Evolutionary conservation across 1,140 invertebrate genomes (phyloP).

Genomic region (Radopholus similis): DNA sequence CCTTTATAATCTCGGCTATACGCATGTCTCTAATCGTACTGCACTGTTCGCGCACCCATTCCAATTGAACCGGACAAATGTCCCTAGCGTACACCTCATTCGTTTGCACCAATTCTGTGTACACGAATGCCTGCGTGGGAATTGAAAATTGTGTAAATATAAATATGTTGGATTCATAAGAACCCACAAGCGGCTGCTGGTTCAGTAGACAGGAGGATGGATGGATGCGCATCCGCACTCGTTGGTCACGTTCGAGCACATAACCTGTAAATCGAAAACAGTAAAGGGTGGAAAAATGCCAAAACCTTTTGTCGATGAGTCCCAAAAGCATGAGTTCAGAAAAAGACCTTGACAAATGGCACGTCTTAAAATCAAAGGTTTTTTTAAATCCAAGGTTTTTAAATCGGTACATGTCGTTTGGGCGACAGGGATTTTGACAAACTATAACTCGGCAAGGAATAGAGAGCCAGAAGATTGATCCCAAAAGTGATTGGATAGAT

Average conservation of each 20-base stretch:
- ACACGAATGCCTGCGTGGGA: constrained; percentile 75
- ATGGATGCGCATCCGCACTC: constrained; percentile 74
- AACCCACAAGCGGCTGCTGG: background rate
- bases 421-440: too few relatives aligned
- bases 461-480: too few relatives aligned
- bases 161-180: background rate
- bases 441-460: too few relatives aligned
- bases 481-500: too few relatives aligned
- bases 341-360: constrained; percentile 78
- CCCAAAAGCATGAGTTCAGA: constrained; percentile 70
- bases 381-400: background rate
- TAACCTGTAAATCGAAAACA: too few relatives aligned
- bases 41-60: constrained; percentile 31
- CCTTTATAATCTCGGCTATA: background rate
- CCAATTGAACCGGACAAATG: constrained; percentile 29
- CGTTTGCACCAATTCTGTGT: constrained; percentile 82
- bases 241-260: constrained; percentile 68
- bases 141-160: background rate
- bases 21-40: constrained; percentile 1
- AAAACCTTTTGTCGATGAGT: too few relatives aligned
- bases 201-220: constrained; percentile 72
- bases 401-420: too few relatives aligned
- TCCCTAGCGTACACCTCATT: constrained; percentile 70
- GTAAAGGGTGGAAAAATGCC: too few relatives aligned
- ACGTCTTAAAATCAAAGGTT: constrained; percentile 65